Base-by-base conservation (phyloP, 1,140 invertebrate genomes). In the Drosophila willistoni region DNA sequence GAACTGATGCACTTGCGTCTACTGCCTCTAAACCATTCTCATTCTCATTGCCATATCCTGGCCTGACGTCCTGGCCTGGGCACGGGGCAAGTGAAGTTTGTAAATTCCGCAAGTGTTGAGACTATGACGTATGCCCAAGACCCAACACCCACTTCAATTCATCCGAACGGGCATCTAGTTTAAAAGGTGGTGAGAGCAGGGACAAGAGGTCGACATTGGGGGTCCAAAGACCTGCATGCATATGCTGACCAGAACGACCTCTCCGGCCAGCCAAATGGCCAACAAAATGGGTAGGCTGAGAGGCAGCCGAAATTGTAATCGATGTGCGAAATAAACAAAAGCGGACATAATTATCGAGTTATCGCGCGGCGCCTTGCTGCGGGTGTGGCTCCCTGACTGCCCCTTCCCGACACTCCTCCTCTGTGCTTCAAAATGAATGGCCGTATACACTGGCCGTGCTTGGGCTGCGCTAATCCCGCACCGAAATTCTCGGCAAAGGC, bases 261-360 rank as follows among this genome's bases (percentile, higher is more conserved):
- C 60, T 55, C 13, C 41, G 75, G 66, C 39, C 59, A 44, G 22
- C 56, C 72, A 73, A 67, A 68, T 62, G 68, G 71, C 77, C 78
- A 54, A 65, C 64, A 63, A 69, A 41, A 41, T 34, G 59, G 71
- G 41, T 17, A 59, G 60, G 64, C 67, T 47, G 54, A 70, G 44
- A 67, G 67, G 71, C 71, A 74, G 79, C 77, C 74, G 85, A 81
- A 89, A 90, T 90, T 91, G 87, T 91, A 91, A 91, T 91, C 90
- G 90, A 91, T 90, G 90, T 90, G 90, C 71, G 86, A 91, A 91
- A 91, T 91, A 91, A 91, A 91, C 90, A 91, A 91, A 90, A 91
- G 90, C 90, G 90, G 90, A 91, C 90, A 91, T 91, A 91, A 91
- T 91, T 91, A 91, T 91, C 90, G 83, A 91, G 90, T 91, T 91